Base-by-base conservation (phyloP, 2,113 vertebrate genomes). In the Zapus hudsonius region DNA sequence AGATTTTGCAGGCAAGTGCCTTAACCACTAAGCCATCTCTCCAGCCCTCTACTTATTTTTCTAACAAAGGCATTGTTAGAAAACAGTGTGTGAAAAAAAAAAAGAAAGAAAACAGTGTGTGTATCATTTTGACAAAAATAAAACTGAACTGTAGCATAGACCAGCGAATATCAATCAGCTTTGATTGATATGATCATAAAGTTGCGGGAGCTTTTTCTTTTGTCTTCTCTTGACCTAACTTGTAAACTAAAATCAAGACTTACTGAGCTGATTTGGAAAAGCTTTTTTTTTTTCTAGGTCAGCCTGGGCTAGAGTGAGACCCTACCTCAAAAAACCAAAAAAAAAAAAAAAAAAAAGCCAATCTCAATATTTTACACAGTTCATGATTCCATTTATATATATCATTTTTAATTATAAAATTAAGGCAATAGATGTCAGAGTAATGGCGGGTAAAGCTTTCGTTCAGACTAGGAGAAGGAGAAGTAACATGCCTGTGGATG, bases 241-340 rank as follows among this genome's bases (percentile, higher is more conserved):
- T 91, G 6, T 95, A 94, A 94, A 92, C 84, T 90, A 63, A 92
- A 90, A 91, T n/a, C 38, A 82, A 78, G 12, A 6, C 44, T 76
- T 92, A 87, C 17, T 13, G 27, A 76, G 23, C 92, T 75, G 76
- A 76, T 66, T 75, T 88, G 8, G 73, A 40, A 40, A 81, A 78
- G n/a, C 55, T 92, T 90, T 91, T 72, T 55, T 84, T 84, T 90
- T 79, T 90, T 72, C 73, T 42, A 83, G 80, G 55, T 75, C 72
- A 93, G n/a, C 67, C 95, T 76, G 22, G 25, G 75, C 63, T 22
- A 75, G 16, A 74, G 22, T 79, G 33, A 89, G 59, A 79, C 88
- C 64, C 38, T 89, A 40, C 84, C n/a, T 72, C 94, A 91, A 70
- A 79, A 13, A 75, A 52, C 31, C 42, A 74, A 76, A 72, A 79